phyloP scores from a whole-genome alignment of 2,888 invertebrate species.

The Mesoligia furuncula region DNA sequence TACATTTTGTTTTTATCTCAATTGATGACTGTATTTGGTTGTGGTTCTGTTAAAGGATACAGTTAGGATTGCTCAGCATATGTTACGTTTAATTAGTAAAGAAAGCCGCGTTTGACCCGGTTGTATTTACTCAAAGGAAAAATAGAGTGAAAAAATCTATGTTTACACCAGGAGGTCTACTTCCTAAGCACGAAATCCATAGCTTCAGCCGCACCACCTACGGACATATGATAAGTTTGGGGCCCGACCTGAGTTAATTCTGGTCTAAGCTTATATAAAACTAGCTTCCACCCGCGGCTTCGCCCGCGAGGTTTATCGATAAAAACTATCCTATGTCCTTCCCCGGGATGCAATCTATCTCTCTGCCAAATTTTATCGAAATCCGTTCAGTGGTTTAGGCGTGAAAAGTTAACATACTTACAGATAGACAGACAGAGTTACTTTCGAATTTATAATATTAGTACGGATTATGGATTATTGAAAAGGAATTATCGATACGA shows the following conservation, averaged over 20 bases:
- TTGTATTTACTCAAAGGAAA: neutral
- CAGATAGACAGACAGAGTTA: too few species aligned
- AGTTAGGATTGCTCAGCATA: neutral
- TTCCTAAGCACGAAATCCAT: neutral
- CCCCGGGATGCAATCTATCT: too few species aligned
- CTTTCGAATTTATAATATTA: too few species aligned
- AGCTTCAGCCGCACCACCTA: too few species aligned
- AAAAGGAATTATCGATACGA: neutral
- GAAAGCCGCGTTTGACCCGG: neutral
- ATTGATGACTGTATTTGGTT: slow-evolving; percentile 54
- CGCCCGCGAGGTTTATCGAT: too few species aligned
- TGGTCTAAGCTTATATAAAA: neutral
- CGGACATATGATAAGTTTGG: neutral
- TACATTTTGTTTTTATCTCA: slow-evolving; percentile 54
- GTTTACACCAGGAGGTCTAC: too few species aligned
- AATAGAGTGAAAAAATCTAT: neutral
- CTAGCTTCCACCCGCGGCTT: too few species aligned
- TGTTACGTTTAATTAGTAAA: neutral
- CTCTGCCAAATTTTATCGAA: too few species aligned
- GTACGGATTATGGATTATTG: too few species aligned
- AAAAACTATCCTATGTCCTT: too few species aligned
- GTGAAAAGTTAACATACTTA: too few species aligned
- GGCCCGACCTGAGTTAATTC: neutral
- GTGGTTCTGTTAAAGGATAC: slow-evolving; percentile 28
- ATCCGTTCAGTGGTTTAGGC: too few species aligned